Evolutionary conservation across 2,113 vertebrate species (phyloP).

Genomic region (Forbesichthys agassizii): DNA sequence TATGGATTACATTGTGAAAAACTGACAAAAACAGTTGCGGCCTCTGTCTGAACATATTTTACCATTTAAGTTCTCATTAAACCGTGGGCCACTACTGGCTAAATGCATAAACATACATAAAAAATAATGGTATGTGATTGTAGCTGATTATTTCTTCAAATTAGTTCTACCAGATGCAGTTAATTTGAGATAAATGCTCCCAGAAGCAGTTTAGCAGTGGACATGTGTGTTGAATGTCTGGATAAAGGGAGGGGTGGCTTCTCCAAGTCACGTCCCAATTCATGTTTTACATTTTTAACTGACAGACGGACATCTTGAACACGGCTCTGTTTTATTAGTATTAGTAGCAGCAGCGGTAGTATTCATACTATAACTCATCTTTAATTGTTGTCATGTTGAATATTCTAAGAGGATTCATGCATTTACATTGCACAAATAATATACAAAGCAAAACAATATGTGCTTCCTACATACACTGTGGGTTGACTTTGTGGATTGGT

Average conservation of each 20-base stretch:
- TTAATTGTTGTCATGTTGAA: neutral
- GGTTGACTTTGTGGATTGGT: no score
- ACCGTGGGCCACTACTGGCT: neutral
- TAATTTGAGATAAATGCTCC: slow-evolving; percentile 43
- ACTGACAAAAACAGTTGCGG: neutral
- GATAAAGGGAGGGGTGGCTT: slow-evolving; percentile 8
- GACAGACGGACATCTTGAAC: neutral
- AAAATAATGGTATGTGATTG: slow-evolving; percentile 41
- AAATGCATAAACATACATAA: slow-evolving; percentile 24
- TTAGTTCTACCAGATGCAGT: slow-evolving; percentile 32
- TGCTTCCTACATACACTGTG: no score
- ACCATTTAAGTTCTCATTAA: neutral
- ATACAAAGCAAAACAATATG: no score
- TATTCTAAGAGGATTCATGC: neutral
- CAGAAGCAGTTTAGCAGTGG: slow-evolving; percentile 21
- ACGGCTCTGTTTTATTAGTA: no score
- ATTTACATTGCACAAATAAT: neutral
- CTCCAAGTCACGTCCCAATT: slow-evolving; percentile 11
- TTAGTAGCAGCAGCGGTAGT: no score
- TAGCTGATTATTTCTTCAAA: slow-evolving; percentile 40
- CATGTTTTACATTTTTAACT: neutral
- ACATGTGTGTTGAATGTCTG: slow-evolving; percentile 11
- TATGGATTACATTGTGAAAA: slow-evolving; percentile 13
- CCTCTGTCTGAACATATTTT: slow-evolving; percentile 8
- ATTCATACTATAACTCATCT: neutral